Conservation (phyloP, 2,888 invertebrate species). For the Drosophila setosimentum region DNA sequence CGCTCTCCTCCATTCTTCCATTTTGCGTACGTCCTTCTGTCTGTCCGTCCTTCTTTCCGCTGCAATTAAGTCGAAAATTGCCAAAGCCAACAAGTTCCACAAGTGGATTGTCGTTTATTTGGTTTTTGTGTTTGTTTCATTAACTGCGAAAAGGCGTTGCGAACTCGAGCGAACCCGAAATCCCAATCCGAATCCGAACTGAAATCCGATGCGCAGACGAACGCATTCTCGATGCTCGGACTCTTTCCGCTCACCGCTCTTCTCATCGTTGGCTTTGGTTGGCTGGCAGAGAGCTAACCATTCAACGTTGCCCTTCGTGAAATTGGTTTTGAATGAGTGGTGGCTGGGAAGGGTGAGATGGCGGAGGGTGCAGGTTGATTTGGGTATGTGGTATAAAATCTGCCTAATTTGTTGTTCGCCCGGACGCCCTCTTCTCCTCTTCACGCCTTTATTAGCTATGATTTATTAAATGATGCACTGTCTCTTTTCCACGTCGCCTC, state of each 20-base stretch:
- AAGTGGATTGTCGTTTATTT: slow-evolving; percentile 61
- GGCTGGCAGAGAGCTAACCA: slow-evolving; percentile 73
- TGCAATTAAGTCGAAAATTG: slow-evolving; percentile 77
- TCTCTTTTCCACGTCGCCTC: slow-evolving; percentile 34
- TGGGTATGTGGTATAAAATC: slow-evolving; percentile 23
- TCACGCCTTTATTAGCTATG: slow-evolving; percentile 55
- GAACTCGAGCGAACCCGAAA: slow-evolving; percentile 23
- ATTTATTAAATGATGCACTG: slow-evolving; percentile 74
- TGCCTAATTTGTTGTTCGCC: slow-evolving; percentile 60
- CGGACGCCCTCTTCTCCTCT: not conserved
- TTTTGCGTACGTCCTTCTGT: slow-evolving; percentile 2
- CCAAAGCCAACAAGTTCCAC: slow-evolving; percentile 76
- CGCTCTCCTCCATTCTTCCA: slow-evolving; percentile 7
- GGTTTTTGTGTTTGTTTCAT: slow-evolving; percentile 59
- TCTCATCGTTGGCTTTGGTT: slow-evolving; percentile 52
- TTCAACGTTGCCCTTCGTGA: slow-evolving; percentile 52
- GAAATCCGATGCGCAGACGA: slow-evolving; percentile 31
- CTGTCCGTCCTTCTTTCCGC: slow-evolving; percentile 32
- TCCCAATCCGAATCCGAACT: slow-evolving; percentile 34
- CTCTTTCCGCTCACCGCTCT: slow-evolving; percentile 26
- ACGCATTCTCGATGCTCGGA: slow-evolving; percentile 34
- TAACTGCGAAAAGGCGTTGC: slow-evolving; percentile 53
- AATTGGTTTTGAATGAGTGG: slow-evolving; percentile 18
- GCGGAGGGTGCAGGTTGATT: not conserved
- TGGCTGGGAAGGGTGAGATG: not conserved